These are phyloP conservation scores for Pseudoatta argentina DNA, from an alignment of 1,140 invertebrate genomes.

Conservation along the genomic window DNA sequence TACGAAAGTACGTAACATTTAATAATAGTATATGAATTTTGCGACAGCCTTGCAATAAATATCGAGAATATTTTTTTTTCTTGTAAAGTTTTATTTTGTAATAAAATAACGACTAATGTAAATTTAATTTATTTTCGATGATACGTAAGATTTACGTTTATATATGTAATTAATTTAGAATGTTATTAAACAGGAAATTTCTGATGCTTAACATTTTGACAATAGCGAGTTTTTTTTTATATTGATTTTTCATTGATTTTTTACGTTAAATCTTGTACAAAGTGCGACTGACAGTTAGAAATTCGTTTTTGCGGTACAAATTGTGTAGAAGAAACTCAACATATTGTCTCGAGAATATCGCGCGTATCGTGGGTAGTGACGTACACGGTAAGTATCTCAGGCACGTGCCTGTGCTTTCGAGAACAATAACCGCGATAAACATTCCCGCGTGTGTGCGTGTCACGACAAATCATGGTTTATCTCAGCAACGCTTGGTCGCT, in stretches of 20 bases:
- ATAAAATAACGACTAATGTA: neutral
- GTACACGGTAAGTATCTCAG: constrained; percentile 56
- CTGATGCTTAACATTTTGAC: neutral
- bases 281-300: neutral
- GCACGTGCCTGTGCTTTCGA: constrained; percentile 66
- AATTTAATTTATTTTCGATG: constrained; percentile 5
- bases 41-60: neutral
- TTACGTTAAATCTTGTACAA: neutral
- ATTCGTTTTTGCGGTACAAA: constrained; percentile 23
- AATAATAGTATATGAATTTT: neutral
- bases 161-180: neutral
- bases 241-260: neutral
- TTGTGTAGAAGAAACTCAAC: constrained; percentile 8
- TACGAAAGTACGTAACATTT: neutral
- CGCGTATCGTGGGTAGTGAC: constrained; percentile 55
- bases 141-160: neutral
- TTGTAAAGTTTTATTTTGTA: neutral
- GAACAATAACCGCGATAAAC: constrained; percentile 70
- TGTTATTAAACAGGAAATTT: neutral
- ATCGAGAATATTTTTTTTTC: neutral
- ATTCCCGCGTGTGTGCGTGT: constrained; percentile 27
- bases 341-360: constrained; percentile 30
- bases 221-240: neutral
- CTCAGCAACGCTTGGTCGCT: constrained; percentile 28
- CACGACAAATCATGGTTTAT: constrained; percentile 72